These are phyloP conservation scores for Pristis pectinata DNA, from an alignment of 2,797 vertebrate species.

Conservation along the genomic window DNA sequence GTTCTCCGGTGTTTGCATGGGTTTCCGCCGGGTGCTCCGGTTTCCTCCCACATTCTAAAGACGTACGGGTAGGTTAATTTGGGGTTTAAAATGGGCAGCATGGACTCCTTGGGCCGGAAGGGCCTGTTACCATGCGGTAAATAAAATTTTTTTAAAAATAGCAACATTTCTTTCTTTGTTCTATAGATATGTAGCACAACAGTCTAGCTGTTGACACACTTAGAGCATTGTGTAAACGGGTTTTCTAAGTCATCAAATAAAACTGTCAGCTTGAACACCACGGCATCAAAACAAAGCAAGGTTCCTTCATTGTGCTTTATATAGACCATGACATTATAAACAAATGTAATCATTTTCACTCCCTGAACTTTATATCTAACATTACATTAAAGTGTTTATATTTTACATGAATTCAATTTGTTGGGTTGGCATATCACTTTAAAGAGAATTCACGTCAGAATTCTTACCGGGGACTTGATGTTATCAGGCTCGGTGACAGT, in stretches of 20 bases:
- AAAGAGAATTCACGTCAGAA: neutral
- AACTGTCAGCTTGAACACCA: neutral
- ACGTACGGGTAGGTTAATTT: too few relatives aligned
- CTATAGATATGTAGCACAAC: neutral
- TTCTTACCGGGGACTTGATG: neutral
- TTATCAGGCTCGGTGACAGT: neutral
- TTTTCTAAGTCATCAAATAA: neutral
- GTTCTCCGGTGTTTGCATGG: too few relatives aligned
- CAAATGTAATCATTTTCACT: neutral
- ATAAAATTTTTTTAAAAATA: too few relatives aligned
- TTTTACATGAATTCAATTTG: neutral
- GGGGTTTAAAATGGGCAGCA: too few relatives aligned
- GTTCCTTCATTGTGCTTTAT: neutral
- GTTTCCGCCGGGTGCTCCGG: too few relatives aligned
- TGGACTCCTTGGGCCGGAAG: too few relatives aligned
- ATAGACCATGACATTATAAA: neutral
- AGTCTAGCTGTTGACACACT: neutral
- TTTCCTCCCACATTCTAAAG: too few relatives aligned
- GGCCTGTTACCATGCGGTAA: too few relatives aligned
- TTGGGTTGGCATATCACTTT: neutral
- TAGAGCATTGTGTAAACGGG: neutral
- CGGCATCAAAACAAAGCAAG: neutral
- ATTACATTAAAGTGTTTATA: neutral
- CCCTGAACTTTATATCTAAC: too few relatives aligned
- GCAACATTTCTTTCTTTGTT: neutral